Percentiles rank a stretch among this genome's conserved stretches.
Conservation (phyloP, 2,888 invertebrate species). For the Cantharis rustica region DNA sequence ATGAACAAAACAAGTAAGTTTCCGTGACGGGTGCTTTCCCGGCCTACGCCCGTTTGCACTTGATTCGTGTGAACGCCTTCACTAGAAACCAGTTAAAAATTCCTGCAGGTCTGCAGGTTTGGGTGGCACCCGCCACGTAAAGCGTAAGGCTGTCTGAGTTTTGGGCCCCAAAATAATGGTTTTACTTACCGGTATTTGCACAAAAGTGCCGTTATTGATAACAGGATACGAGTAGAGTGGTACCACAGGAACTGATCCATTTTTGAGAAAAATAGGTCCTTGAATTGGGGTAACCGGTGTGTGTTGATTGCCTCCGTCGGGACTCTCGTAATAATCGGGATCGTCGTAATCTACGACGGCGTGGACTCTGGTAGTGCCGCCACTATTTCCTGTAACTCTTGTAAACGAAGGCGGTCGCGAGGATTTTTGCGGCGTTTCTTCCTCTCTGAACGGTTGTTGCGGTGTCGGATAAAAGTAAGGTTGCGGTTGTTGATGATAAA, state of each 20-base stretch:
- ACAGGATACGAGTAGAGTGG: conserved; percentile 85
- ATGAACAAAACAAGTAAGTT: too few species aligned
- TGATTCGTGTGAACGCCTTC: too few species aligned
- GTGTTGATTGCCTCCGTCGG: conserved; percentile 57
- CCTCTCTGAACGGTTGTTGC: conserved; percentile 50
- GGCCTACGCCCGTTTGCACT: too few species aligned
- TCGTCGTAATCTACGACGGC: conserved; percentile 75
- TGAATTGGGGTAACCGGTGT: conserved; percentile 82
- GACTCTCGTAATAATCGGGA: conserved; percentile 65
- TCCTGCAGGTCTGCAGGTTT: too few species aligned
- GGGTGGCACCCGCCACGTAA: too few species aligned
- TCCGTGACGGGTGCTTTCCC: too few species aligned
- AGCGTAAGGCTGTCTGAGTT: too few species aligned
- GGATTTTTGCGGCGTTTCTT: conserved; percentile 53
- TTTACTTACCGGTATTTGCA: conserved; percentile 86
- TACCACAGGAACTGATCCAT: conserved; percentile 85
- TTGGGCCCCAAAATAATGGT: too few species aligned
- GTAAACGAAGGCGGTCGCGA: conserved; percentile 69
- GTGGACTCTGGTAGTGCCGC: conserved; percentile 67
- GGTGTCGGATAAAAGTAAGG: conserved; percentile 52
- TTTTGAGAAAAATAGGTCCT: conserved; percentile 85
- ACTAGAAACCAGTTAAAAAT: too few species aligned
- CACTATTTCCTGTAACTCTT: conserved; percentile 63
- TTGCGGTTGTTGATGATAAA: conserved; percentile 38
- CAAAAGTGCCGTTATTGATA: conserved; percentile 82